Base-by-base conservation (phyloP, 2,113 vertebrate species). In the Chrysemys picta region DNA sequence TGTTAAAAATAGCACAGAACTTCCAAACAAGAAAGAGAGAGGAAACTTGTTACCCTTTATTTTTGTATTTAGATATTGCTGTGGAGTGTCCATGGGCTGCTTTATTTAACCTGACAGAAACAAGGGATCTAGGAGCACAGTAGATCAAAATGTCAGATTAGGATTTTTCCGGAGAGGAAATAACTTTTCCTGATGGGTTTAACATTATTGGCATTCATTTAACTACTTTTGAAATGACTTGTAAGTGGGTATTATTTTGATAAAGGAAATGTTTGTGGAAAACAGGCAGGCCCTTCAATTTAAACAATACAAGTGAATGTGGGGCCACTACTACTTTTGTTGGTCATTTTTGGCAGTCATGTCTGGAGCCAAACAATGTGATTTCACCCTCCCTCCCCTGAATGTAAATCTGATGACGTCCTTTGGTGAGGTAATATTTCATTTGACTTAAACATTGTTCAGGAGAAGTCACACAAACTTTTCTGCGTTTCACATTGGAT, bases 111-210 rank as follows among this genome's bases (percentile, higher is more conserved):
- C 79, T 93, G 92, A 89, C 88, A 95, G 88, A 90, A 96, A 90
- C 59, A 88, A 92, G 95, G 88, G 65, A 72, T 72, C 65, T 21
- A 72, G 65, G 94, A 84, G 84, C 78, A 27, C 54, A 65, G 35
- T 83, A 91, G 96, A 97, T 90, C 75, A 94, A 91, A 91, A 94
- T 91, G 89, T 96, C 91, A 96, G 94, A 97, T 96, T 93, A 88
- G 81, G 79, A 93, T 47, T 82, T 87, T 95, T 95, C 91, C 0
- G 0, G 54, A 91, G 94, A 89, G 96, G 89, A 97, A 92, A 62
- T 94, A 45, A 54, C 54, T 89, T 95, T 93, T 94, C 87, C 89
- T 91, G 57, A 95, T 76, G 69, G 59, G 56, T 93, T 96, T 93
- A 89, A 82, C 82, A 82, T 72, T 72, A 38, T 2, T 91, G 94